phyloP scores from a whole-genome alignment of 2,113 vertebrate genomes.

The Platichthys flesus region DNA sequence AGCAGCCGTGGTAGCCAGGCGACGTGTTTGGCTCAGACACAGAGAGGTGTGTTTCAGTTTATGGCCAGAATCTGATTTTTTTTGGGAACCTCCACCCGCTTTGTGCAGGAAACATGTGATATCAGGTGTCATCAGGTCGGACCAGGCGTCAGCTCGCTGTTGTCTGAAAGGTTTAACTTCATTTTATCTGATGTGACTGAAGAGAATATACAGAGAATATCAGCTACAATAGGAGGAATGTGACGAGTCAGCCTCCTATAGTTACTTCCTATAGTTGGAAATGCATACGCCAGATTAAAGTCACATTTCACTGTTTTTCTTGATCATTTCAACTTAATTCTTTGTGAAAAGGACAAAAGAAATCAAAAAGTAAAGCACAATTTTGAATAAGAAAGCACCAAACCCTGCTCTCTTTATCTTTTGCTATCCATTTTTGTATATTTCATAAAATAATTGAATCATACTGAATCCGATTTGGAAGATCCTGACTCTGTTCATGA shows the following conservation, averaged over 20 bases:
- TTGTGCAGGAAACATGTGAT: slow-evolving; percentile 19
- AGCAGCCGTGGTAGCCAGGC: slow-evolving; percentile 8
- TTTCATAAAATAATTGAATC: not conserved
- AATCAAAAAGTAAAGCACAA: too few species aligned
- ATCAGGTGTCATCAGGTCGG: slow-evolving; percentile 26
- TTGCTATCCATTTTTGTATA: not conserved
- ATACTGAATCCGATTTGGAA: not conserved
- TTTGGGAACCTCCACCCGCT: too few species aligned
- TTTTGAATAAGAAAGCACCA: not conserved
- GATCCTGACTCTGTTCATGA: not conserved
- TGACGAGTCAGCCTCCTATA: not conserved
- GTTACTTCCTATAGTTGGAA: not conserved
- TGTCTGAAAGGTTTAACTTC: slow-evolving; percentile 25
- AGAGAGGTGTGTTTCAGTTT: slow-evolving; percentile 41
- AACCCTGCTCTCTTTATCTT: not conserved
- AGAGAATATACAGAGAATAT: slow-evolving; percentile 18
- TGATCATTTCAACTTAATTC: too few species aligned
- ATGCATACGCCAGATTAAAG: too few species aligned
- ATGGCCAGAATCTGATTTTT: slow-evolving; percentile 24
- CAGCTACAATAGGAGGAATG: slow-evolving; percentile 47
- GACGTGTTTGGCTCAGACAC: slow-evolving; percentile 13
- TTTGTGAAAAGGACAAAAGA: too few species aligned
- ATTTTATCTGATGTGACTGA: slow-evolving; percentile 49
- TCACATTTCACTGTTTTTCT: not conserved
- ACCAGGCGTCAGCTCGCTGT: slow-evolving; percentile 28